Evolutionary conservation across 1,140 invertebrate species (phyloP), one percentile per base, ranked within the genome.

Genomic region (Lepidurus apus): DNA sequence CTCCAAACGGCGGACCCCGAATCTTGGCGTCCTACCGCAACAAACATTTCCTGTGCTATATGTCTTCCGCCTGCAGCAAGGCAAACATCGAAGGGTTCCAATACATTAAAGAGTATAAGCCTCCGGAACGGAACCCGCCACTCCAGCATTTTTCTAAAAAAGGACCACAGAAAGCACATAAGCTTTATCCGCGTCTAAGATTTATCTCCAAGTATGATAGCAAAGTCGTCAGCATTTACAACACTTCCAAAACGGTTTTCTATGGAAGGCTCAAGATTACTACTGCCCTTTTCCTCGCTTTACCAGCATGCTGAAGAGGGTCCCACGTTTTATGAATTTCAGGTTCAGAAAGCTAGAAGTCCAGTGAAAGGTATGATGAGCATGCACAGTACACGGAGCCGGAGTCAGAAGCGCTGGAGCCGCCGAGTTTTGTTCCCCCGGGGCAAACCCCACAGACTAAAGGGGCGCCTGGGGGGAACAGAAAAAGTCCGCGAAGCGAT

Each of bases 321-420:
- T 65, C 21, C 17, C n/a, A 65, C 17, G 53, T 65, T 65, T 65
- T 65, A 65, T 65, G 53, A 65, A 65, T 65, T 65, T 65, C 13
- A 21, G 53, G 21, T 65, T 65, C 53, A 65, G 17, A 65, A 13
- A 65, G 21, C 53, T n/a, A 65, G 13, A 65, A 65, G 21, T 65
- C 53, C 53, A 13, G 17, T 65, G 53, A 65, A 34, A 65, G 53
- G 53, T 65, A 65, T 65, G 53, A 65, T 34, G 34, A 34, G 34
- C 34, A 34, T 34, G 34, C 34, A 34, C 34, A 34, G 34, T 34
- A 34, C 34, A 34, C 34, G 34, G 4, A 34, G 34, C 34, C 34
- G 34, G 34, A 3, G 2, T 34, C 34, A 2, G 13, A n/a, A 65
- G n/a, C 53, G 53, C 21, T 65, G 7, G 5, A 21, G 53, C 21